phyloP scores from a whole-genome alignment of 2,888 invertebrate species.

The Eilema caniola region DNA sequence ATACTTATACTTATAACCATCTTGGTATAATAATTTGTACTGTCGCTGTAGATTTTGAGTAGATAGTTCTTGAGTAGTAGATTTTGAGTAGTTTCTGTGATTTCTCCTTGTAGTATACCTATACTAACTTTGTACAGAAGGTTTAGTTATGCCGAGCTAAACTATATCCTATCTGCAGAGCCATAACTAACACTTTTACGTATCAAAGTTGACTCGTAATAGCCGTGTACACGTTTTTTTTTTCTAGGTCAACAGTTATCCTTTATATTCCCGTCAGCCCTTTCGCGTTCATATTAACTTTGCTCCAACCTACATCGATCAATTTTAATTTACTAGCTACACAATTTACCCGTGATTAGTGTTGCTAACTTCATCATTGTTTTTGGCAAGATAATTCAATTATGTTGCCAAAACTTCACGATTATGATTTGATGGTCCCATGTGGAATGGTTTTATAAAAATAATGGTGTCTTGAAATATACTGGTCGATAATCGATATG shows the following conservation, averaged over 20 bases:
- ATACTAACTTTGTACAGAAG: neutral
- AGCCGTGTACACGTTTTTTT: neutral
- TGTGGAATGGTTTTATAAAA: too few relatives aligned
- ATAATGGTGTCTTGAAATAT: too few relatives aligned
- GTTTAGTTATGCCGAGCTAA: neutral
- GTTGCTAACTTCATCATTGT: neutral
- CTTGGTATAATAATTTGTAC: too few relatives aligned
- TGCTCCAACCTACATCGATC: neutral
- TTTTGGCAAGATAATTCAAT: too few relatives aligned
- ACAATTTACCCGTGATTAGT: neutral
- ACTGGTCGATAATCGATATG: too few relatives aligned
- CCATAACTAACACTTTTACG: neutral
- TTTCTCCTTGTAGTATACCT: neutral
- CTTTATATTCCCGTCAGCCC: neutral
- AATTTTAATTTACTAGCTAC: neutral
- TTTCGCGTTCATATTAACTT: neutral
- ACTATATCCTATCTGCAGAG: neutral
- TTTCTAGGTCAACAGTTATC: neutral
- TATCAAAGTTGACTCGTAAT: neutral
- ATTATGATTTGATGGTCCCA: too few relatives aligned
- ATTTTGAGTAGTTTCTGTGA: too few relatives aligned
- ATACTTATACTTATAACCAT: too few relatives aligned
- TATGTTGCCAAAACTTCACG: too few relatives aligned
- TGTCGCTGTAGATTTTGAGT: too few relatives aligned
- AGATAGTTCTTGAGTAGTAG: too few relatives aligned